Evolutionary conservation across 1,140 invertebrate genomes (phyloP), one percentile per base, ranked within the genome.

Genomic region (Drosophila jambulina): DNA sequence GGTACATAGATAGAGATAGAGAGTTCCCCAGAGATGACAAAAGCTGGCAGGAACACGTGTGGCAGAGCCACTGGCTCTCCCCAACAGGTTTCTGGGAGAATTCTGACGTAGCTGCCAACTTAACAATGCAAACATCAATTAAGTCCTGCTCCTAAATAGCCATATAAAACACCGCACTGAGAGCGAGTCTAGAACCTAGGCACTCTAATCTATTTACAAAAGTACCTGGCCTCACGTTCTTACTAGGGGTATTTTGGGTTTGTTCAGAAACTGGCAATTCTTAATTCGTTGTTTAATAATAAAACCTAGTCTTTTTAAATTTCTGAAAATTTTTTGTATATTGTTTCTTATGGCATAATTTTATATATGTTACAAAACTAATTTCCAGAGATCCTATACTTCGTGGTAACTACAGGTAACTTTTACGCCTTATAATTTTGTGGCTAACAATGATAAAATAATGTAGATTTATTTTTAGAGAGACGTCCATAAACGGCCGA

Each of bases 1-100:
- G 81, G 51, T 36, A 23, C 15, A 78, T 78, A 75, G 43, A 32
- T 57, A 59, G 49, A 68, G 80, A 68, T 67, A 69, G 70, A 48
- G 45, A 43, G 54, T 42, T 68, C 38, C 58, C 53, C 34, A 45
- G 75, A 71, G 79, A 85, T 82, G 59, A 54, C 62, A 82, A 57
- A n/a, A 71, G 42, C n/a, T 57, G 38, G 4, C 32, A 65, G 48
- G 10, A 62, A 81, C 72, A 69, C 40, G 42, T 54, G 63, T 64
- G 70, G 49, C 61, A 38, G 32, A 49, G 61, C 42, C 29, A 53
- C 46, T 64, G 43, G 48, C 57, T 67, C 61, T 43, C 42, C n/a
- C n/a, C n/a, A 32, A 45, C 32, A 38, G 38, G 43, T 58, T 51
- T n/a, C 40, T 53, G 64, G 38, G 32, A 32, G 15, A 38, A 23